Evolutionary conservation across 1,140 invertebrate species (phyloP).

Genomic region (Drosophila albomicans): DNA sequence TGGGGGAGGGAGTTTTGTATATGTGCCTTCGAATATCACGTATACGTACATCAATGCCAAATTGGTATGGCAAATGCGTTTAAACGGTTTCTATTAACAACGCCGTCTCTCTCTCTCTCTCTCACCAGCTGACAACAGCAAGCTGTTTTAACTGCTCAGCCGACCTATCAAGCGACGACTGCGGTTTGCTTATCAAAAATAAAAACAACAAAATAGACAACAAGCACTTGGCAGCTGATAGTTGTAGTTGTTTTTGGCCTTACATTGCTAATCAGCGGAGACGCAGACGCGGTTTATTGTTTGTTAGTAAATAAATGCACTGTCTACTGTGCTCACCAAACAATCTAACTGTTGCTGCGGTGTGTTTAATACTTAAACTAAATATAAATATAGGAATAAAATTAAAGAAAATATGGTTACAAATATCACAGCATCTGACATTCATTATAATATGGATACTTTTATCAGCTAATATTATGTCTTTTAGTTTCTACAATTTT

Average conservation of each 20-base stretch:
- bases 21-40: slow-evolving; percentile 33
- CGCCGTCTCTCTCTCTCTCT: not conserved
- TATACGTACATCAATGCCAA: slow-evolving; percentile 48
- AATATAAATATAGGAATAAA: not conserved
- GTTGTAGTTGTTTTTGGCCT: slow-evolving; percentile 10
- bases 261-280: slow-evolving; percentile 28
- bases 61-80: slow-evolving; percentile 34
- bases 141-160: not conserved
- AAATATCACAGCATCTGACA: no score
- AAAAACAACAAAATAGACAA: not conserved
- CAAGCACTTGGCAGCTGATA: not conserved
- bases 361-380: slow-evolving; percentile 20
- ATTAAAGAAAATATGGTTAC: no score
- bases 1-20: not conserved
- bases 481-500: no score
- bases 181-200: slow-evolving; percentile 33
- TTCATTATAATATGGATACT: no score
- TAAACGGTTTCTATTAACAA: slow-evolving; percentile 31
- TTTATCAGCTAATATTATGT: no score
- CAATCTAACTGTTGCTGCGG: slow-evolving; percentile 28
- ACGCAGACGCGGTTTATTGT: slow-evolving; percentile 10
- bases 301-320: slow-evolving; percentile 53
- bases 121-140: not conserved
- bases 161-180: slow-evolving; percentile 4
- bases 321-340: not conserved